phyloP scores from a whole-genome alignment of 2,888 invertebrate genomes.

The Nemapogon koenigi region DNA sequence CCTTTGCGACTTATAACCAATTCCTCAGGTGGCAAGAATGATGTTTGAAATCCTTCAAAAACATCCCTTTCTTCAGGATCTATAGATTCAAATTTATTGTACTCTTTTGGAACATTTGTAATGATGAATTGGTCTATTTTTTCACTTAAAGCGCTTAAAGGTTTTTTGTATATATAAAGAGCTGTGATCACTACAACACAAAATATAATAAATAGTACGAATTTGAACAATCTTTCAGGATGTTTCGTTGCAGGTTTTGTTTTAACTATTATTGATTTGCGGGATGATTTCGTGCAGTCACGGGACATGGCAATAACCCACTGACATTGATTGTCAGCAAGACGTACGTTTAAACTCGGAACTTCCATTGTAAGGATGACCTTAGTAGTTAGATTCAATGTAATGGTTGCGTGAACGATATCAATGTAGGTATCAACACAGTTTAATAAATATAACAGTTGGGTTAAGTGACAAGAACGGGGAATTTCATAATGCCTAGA shows the following conservation, averaged over 20 bases:
- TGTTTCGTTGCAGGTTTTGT: no score
- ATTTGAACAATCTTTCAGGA: no score
- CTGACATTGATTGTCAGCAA: no score
- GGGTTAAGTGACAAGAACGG: no score
- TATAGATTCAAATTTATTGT: slow-evolving; percentile 38
- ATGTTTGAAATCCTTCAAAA: slow-evolving; percentile 68
- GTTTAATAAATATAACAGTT: no score
- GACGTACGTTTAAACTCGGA: no score
- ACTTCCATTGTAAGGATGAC: no score
- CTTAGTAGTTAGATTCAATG: no score
- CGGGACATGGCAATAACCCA: slow-evolving; percentile 51
- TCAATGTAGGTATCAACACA: no score
- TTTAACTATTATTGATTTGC: slow-evolving; percentile 33
- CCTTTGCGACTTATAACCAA: slow-evolving; percentile 40
- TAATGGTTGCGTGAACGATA: no score
- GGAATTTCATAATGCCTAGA: no score
- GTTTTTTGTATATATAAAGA: slow-evolving; percentile 31
- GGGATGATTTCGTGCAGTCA: slow-evolving; percentile 32
- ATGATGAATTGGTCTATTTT: slow-evolving; percentile 40
- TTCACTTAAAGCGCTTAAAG: slow-evolving; percentile 33
- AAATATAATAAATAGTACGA: slow-evolving; percentile 26
- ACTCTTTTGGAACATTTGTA: slow-evolving; percentile 40
- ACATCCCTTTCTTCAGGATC: slow-evolving; percentile 66
- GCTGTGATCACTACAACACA: slow-evolving; percentile 24
- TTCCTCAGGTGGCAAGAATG: slow-evolving; percentile 65